Conservation (phyloP, 2,888 invertebrate species). For the Aphelenchoides bicaudatus region DNA sequence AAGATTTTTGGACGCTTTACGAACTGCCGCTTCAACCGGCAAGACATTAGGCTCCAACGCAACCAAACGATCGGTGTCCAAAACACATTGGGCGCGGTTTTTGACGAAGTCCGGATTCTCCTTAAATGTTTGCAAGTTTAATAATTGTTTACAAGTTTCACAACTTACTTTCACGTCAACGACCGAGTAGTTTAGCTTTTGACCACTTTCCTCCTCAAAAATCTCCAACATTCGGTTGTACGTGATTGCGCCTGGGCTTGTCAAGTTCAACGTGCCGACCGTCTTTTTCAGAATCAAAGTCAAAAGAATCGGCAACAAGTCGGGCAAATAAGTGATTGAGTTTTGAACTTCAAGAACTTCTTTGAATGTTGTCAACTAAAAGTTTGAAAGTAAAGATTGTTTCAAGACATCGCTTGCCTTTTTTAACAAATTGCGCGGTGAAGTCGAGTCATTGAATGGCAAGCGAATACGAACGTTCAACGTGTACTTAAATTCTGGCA, state of each 20-base stretch:
- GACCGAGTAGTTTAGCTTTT: slow-evolving; percentile 21
- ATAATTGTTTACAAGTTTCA: too few species aligned
- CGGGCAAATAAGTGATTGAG: slow-evolving; percentile 40
- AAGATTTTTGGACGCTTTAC: slow-evolving; percentile 9
- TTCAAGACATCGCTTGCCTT: slow-evolving; percentile 33
- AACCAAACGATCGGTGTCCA: slow-evolving; percentile 31
- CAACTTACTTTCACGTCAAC: slow-evolving; percentile 22
- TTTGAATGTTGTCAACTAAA: slow-evolving; percentile 30
- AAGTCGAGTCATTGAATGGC: slow-evolving; percentile 40
- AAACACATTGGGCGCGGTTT: slow-evolving; percentile 31
- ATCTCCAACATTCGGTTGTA: slow-evolving; percentile 29
- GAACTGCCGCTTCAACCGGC: slow-evolving; percentile 6
- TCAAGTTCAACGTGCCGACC: slow-evolving; percentile 36
- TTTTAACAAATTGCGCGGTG: slow-evolving; percentile 35
- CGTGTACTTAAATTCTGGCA: slow-evolving; percentile 35
- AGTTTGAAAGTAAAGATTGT: slow-evolving; percentile 11
- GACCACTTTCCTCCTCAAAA: slow-evolving; percentile 27
- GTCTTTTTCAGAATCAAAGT: slow-evolving; percentile 30
- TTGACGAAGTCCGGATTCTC: slow-evolving; percentile 22
- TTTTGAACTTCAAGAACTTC: slow-evolving; percentile 36
- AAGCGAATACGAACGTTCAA: slow-evolving; percentile 46
- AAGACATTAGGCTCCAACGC: slow-evolving; percentile 16
- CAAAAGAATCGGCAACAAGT: slow-evolving; percentile 37
- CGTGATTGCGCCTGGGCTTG: slow-evolving; percentile 34
- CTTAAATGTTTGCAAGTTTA: too few species aligned